Conservation (phyloP, 2,797 vertebrate species). For the Oryzias sinensis region DNA sequence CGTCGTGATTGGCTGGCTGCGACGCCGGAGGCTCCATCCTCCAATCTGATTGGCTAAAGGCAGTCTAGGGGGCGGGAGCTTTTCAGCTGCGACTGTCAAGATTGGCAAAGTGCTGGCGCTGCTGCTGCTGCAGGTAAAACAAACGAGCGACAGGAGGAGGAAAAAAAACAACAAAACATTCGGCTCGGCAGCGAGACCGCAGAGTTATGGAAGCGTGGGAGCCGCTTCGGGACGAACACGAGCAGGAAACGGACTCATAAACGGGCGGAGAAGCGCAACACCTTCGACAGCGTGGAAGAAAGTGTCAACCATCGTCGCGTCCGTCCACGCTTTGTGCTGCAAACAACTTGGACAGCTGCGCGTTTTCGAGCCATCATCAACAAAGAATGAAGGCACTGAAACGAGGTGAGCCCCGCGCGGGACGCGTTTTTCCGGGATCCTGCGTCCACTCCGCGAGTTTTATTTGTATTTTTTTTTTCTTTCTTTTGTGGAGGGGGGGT, state of each 20-base stretch:
- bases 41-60: conserved; percentile 54
- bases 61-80: conserved; percentile 61
- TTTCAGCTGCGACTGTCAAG: conserved; percentile 72
- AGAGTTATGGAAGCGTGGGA: conserved; percentile 47
- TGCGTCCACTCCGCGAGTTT: conserved; percentile 47
- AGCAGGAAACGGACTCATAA: conserved; percentile 5
- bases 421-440: neutral
- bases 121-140: conserved; percentile 74
- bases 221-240: neutral
- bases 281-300: conserved; percentile 53
- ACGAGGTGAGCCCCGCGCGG: conserved; percentile 71
- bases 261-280: conserved; percentile 29
- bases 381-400: conserved; percentile 83
- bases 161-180: conserved; percentile 48
- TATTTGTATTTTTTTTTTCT: conserved; percentile 39
- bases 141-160: conserved; percentile 54
- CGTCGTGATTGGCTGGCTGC: conserved; percentile 51
- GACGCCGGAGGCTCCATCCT: conserved; percentile 2
- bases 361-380: conserved; percentile 71
- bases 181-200: conserved; percentile 22
- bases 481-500: conserved; percentile 62
- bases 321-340: conserved; percentile 46
- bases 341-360: conserved; percentile 76
- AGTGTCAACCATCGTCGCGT: conserved; percentile 60
- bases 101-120: conserved; percentile 71